These are phyloP conservation scores for Darevskia nairensis DNA, from an alignment of 2,797 vertebrate genomes.

Conservation along the genomic window DNA sequence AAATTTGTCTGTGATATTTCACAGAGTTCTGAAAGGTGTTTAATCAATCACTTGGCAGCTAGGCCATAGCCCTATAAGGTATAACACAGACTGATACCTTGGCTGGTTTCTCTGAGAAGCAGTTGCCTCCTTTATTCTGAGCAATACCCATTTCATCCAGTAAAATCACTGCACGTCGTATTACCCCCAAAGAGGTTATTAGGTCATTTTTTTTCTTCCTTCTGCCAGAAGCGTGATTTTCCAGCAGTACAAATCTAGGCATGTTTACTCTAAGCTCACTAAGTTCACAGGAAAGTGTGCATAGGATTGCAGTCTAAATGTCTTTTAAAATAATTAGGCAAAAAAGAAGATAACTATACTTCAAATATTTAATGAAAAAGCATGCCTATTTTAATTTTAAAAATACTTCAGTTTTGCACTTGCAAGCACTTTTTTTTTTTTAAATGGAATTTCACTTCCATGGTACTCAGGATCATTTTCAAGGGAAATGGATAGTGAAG, in stretches of 20 bases:
- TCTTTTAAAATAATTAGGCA: background rate
- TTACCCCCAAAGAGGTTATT: background rate
- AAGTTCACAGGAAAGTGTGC: no score
- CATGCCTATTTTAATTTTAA: background rate
- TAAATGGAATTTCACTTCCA: background rate
- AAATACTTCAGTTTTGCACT: no score
- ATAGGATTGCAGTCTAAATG: no score
- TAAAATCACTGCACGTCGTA: background rate
- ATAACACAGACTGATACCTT: background rate
- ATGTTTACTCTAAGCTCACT: no score
- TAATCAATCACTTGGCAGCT: constrained; percentile 9
- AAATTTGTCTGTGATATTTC: constrained; percentile 41
- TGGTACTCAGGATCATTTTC: background rate
- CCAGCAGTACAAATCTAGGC: background rate
- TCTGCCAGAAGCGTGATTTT: background rate
- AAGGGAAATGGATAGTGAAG: background rate
- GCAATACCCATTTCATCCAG: background rate
- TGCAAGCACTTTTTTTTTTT: no score
- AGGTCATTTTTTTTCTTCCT: no score
- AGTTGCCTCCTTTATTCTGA: background rate
- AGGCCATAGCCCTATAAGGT: background rate
- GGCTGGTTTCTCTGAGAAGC: background rate
- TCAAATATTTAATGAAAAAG: background rate
- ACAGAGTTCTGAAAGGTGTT: constrained; percentile 10
- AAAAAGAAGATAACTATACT: background rate